Evolutionary conservation across 2,113 vertebrate species (phyloP).

Genomic region (Vimba vimba): DNA sequence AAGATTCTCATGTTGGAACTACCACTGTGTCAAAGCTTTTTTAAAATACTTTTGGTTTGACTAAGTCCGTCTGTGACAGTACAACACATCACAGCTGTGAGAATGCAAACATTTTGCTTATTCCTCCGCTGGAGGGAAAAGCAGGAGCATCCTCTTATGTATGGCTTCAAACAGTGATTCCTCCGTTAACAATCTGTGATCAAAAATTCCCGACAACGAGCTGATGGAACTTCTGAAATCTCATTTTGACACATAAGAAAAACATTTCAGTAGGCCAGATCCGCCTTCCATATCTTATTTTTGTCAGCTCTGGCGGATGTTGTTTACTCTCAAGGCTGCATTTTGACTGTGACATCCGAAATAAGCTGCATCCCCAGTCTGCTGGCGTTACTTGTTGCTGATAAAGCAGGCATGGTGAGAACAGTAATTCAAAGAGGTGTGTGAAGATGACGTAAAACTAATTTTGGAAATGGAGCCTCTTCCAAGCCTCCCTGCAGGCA

Average conservation of each 20-base stretch:
- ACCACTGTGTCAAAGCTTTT: not conserved
- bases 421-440: constrained; percentile 52
- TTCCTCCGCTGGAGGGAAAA: constrained; percentile 31
- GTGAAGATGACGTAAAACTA: constrained; percentile 53
- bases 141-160: not conserved
- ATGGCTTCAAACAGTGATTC: not conserved
- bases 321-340: constrained; percentile 49
- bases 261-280: constrained; percentile 33
- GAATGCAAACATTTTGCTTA: constrained; percentile 18
- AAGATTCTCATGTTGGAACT: not conserved
- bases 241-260: constrained; percentile 40
- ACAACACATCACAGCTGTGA: constrained; percentile 17
- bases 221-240: constrained; percentile 34
- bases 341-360: constrained; percentile 50
- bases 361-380: constrained; percentile 31
- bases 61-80: constrained; percentile 11
- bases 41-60: constrained; percentile 32
- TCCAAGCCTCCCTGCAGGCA: constrained; percentile 44
- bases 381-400: constrained; percentile 41
- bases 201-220: constrained; percentile 34
- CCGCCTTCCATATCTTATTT: constrained; percentile 40
- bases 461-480: constrained; percentile 53
- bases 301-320: constrained; percentile 38
- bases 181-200: constrained; percentile 51
- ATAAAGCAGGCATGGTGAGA: constrained; percentile 48